Conservation (phyloP, 2,113 vertebrate species). For the Pseudonaja textilis region DNA sequence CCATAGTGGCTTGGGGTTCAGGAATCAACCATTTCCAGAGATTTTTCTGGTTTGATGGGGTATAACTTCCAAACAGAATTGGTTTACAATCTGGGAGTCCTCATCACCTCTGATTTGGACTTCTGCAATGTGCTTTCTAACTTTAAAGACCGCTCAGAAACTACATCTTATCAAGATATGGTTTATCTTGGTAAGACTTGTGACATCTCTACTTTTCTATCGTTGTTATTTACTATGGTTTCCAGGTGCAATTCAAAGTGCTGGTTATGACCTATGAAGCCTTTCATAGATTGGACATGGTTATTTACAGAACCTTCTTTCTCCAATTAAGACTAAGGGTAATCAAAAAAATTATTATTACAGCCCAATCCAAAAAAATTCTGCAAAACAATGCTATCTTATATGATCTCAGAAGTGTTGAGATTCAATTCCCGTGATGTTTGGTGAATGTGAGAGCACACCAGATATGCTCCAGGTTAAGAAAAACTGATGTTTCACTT, state of each 20-base stretch:
- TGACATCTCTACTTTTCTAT: not conserved
- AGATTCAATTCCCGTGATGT: not conserved
- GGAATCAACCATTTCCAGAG: not conserved
- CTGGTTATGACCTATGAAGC: not conserved
- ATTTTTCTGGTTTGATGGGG: not conserved
- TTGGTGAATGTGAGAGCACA: not conserved
- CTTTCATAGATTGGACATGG: not conserved
- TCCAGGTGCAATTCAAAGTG: not conserved
- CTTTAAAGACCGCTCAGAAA: not conserved
- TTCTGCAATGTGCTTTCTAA: not conserved
- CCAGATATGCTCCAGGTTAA: not conserved
- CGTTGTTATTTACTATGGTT: not conserved
- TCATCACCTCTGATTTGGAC: not conserved
- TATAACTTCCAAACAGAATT: not conserved
- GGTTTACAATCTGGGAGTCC: not conserved
- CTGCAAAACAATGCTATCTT: not conserved
- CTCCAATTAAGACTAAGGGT: not conserved
- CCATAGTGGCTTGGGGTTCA: not conserved
- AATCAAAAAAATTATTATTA: not conserved
- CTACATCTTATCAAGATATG: not conserved
- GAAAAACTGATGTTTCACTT: fast-evolving
- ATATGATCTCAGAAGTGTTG: not conserved
- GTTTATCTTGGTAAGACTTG: not conserved
- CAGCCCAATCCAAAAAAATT: not conserved
- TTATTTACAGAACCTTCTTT: not conserved